These are phyloP conservation scores for Alcedo quadribrachys DNA, from an alignment of 2,797 vertebrate genomes.

Conservation along the genomic window DNA sequence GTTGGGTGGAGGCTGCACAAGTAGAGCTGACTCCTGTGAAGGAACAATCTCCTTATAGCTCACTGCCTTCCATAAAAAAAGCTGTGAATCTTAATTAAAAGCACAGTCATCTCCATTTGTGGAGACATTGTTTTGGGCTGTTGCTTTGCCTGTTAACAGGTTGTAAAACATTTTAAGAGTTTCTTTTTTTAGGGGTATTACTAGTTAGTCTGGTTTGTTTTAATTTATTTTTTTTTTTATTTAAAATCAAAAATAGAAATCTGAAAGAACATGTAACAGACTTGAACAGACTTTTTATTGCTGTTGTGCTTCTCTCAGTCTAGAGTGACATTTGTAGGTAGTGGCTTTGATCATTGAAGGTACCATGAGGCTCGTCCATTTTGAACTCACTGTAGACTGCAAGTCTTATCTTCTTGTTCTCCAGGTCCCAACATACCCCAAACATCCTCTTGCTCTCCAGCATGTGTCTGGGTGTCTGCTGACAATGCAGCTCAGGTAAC, in stretches of 20 bases:
- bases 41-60: slow-evolving; percentile 69
- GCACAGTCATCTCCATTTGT: slow-evolving; percentile 55
- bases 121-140: slow-evolving; percentile 62
- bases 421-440: background rate
- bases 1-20: slow-evolving; percentile 15
- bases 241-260: background rate
- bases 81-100: slow-evolving; percentile 76
- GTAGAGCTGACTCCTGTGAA: background rate
- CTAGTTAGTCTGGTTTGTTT: background rate
- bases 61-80: slow-evolving; percentile 11
- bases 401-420: background rate
- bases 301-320: background rate
- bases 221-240: no score
- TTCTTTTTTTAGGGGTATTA: background rate
- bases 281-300: background rate
- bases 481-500: background rate
- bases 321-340: background rate
- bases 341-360: background rate
- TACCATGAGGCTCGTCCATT: background rate
- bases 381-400: background rate
- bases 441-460: background rate
- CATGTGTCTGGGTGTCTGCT: background rate
- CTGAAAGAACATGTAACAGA: background rate
- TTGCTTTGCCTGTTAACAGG: slow-evolving; percentile 73
- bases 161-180: slow-evolving; percentile 65